Percentiles rank a stretch among this genome's conserved stretches.
These are phyloP conservation scores for Montipora sp. DNA, from an alignment of 64 coral and sea anemone species.

Conservation along the genomic window DNA sequence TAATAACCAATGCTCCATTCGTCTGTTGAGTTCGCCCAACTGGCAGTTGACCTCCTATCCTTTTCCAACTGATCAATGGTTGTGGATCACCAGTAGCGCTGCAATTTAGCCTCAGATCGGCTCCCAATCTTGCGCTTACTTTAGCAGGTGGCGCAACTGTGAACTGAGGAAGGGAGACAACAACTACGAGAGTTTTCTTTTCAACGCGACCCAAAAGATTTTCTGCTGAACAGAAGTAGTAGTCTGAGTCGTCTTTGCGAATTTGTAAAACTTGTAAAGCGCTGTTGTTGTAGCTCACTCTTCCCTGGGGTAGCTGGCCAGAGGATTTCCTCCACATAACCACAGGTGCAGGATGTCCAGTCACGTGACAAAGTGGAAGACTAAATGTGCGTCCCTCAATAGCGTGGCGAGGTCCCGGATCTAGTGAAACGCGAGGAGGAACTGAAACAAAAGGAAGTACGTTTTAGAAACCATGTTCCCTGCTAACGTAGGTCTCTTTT, in stretches of 20 bases:
- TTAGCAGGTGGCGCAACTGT: slow-evolving; percentile 6
- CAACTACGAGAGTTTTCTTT: background rate
- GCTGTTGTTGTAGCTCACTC: background rate
- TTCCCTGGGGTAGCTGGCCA: slow-evolving; percentile 6
- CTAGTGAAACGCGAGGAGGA: slow-evolving; percentile 24
- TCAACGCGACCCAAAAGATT: slow-evolving; percentile 36
- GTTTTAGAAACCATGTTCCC: too few species aligned
- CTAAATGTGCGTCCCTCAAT: background rate
- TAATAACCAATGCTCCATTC: slow-evolving; percentile 18
- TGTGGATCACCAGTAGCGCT: too few species aligned
- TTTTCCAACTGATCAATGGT: too few species aligned
- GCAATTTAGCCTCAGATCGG: background rate
- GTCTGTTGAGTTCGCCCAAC: background rate
- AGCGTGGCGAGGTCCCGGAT: slow-evolving; percentile 32
- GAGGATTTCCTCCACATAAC: slow-evolving; percentile 60
- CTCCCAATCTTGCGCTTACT: background rate
- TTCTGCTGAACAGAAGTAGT: slow-evolving; percentile 36
- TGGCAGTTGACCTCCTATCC: too few species aligned
- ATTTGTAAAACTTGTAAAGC: background rate
- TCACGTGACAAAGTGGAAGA: slow-evolving; percentile 55
- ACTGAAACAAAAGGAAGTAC: background rate
- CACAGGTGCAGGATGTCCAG: slow-evolving; percentile 49
- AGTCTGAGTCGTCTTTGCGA: slow-evolving; percentile 22
- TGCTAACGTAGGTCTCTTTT: too few species aligned
- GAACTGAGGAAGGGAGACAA: slow-evolving; percentile 1